A percentile compares a stretch with the other conserved stretches of the same genome.
phyloP scores from a whole-genome alignment of 2,888 invertebrate genomes.

The Zygothrica quintamaculata region DNA sequence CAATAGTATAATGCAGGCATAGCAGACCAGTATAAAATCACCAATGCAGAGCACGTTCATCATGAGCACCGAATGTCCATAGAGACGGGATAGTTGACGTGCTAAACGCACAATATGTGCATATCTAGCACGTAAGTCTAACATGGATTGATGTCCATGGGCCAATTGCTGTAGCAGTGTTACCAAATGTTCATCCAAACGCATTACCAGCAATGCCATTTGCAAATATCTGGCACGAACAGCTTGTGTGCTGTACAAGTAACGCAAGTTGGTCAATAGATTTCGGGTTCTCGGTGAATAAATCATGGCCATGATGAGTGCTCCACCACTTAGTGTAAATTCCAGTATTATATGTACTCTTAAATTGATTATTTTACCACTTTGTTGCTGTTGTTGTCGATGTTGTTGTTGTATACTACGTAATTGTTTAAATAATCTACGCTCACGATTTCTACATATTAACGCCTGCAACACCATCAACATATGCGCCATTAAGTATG shows the following conservation, averaged over 20 bases:
- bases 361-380: not conserved
- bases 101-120: slow-evolving; percentile 52
- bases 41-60: slow-evolving; percentile 66
- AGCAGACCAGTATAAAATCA: slow-evolving; percentile 59
- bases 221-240: slow-evolving; percentile 66
- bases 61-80: slow-evolving; percentile 60
- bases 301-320: not conserved
- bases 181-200: slow-evolving; percentile 57
- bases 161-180: slow-evolving; percentile 29
- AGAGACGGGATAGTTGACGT: slow-evolving; percentile 47
- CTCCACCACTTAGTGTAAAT: not conserved
- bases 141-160: not conserved
- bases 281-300: not conserved
- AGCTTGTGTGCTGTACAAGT: slow-evolving; percentile 46
- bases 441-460: slow-evolving; percentile 35
- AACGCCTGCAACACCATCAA: slow-evolving; percentile 47
- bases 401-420: too few species aligned
- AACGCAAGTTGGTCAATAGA: slow-evolving; percentile 15
- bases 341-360: slow-evolving; percentile 42
- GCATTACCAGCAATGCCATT: slow-evolving; percentile 49
- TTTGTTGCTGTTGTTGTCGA: too few species aligned
- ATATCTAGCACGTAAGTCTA: slow-evolving; percentile 37
- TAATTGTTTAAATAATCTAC: slow-evolving; percentile 38
- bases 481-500: slow-evolving; percentile 50
- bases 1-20: slow-evolving; percentile 44